phyloP scores from a whole-genome alignment of 37 sponge, comb jelly and placozoan species.

The Ianthella basta region DNA sequence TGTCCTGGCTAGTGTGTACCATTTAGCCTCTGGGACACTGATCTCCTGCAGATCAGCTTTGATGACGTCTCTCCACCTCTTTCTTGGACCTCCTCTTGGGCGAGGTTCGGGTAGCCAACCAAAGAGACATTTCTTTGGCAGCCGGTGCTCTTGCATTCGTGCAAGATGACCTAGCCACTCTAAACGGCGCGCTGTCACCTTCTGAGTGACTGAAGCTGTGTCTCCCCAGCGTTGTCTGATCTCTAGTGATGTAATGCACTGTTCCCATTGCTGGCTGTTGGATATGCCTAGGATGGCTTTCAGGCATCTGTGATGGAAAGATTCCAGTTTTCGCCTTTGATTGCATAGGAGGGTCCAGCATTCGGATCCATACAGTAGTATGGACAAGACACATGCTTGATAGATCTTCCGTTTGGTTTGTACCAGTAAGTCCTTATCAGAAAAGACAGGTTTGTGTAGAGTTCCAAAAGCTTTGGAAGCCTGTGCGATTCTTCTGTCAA shows the following conservation, averaged over 20 bases:
- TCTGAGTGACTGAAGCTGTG: background rate
- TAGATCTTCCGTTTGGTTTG: constrained; percentile 1
- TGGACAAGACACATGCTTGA: constrained; percentile 3
- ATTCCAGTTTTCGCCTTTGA: background rate
- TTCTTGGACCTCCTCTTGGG: constrained; percentile 4
- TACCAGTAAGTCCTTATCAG: background rate
- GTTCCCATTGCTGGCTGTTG: constrained; percentile 21
- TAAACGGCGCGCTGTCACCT: background rate
- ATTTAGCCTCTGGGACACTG: background rate
- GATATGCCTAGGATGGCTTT: background rate
- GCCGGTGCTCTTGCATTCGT: background rate
- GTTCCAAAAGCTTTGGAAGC: constrained; percentile 19
- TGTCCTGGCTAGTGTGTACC: background rate
- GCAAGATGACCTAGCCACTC: constrained; percentile 25
- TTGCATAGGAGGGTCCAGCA: background rate
- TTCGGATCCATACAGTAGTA: constrained; percentile 21
- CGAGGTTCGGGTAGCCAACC: constrained; percentile 10
- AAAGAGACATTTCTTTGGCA: constrained; percentile 8
- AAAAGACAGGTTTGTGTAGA: background rate
- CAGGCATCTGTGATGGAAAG: constrained; percentile 9
- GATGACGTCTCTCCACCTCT: constrained; percentile 3
- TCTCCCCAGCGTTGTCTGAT: constrained; percentile 7
- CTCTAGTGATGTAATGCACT: constrained; percentile 6
- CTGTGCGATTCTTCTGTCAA: constrained; percentile 31
- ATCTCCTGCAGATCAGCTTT: background rate